Evolutionary conservation across 1,140 invertebrate species (phyloP).

Genomic region (Drosophila sproati): DNA sequence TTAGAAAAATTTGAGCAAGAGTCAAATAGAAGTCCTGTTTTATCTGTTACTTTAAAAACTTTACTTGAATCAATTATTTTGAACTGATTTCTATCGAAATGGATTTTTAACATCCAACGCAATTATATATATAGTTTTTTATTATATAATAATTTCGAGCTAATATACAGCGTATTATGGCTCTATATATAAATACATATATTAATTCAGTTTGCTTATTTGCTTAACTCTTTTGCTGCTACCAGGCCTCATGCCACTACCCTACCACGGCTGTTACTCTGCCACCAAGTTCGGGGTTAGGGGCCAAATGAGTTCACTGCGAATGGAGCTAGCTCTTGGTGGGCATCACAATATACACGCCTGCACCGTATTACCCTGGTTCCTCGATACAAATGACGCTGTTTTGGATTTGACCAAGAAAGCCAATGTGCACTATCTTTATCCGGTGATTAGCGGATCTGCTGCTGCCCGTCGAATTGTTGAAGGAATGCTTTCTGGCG

Average conservation of each 20-base stretch:
- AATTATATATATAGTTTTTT: too few relatives aligned
- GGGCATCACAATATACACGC: constrained; percentile 48
- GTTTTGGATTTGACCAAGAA: constrained; percentile 14
- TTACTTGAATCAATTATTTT: too few relatives aligned
- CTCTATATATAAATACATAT: background rate
- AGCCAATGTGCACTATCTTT: background rate
- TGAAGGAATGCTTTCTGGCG: constrained; percentile 53
- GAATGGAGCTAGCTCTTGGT: constrained; percentile 56
- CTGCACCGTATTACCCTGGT: constrained; percentile 51
- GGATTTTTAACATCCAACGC: too few relatives aligned
- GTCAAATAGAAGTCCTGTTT: too few relatives aligned
- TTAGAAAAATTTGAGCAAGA: too few relatives aligned
- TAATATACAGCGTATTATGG: too few relatives aligned
- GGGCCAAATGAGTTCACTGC: constrained; percentile 89
- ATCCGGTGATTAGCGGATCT: constrained; percentile 52
- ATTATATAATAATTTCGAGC: too few relatives aligned
- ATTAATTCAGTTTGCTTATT: too few relatives aligned
- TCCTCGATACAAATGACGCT: constrained; percentile 51
- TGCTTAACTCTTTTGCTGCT: background rate
- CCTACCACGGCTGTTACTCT: constrained; percentile 85
- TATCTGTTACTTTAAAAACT: too few relatives aligned
- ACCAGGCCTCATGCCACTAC: constrained; percentile 39
- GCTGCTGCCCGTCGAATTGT: constrained; percentile 45
- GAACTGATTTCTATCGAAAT: too few relatives aligned
- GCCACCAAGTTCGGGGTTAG: constrained; percentile 90